Evolutionary conservation across 2,797 vertebrate species (phyloP).

Genomic region (Mallotus villosus): DNA sequence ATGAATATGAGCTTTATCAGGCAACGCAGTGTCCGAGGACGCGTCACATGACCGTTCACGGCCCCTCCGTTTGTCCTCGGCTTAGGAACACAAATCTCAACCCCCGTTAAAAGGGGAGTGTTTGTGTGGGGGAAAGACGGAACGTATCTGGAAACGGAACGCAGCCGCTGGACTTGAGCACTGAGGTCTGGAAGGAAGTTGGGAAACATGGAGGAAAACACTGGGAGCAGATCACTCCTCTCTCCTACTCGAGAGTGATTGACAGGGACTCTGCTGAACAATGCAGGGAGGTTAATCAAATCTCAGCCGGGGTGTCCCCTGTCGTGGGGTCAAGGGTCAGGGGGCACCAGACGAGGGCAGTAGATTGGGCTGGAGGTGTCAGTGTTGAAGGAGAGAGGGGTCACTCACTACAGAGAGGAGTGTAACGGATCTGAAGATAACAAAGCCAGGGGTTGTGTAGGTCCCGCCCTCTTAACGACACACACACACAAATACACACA

Average conservation of each 20-base stretch:
- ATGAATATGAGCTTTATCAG: conserved; percentile 3
- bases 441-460: conserved; percentile 39
- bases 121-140: background rate
- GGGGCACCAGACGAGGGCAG: conserved; percentile 48
- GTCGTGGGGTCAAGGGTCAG: conserved; percentile 61
- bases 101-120: background rate
- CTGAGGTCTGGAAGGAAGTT: background rate
- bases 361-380: conserved; percentile 56
- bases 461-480: conserved; percentile 22
- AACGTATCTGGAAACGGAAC: background rate
- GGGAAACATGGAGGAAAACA: background rate
- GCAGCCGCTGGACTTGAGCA: background rate
- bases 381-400: conserved; percentile 53
- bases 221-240: background rate
- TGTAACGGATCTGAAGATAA: conserved; percentile 55
- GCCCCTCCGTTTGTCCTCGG: no score
- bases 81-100: no score
- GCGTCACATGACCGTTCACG: no score
- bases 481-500: conserved; percentile 17
- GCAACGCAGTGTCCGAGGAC: background rate
- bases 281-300: conserved; percentile 69
- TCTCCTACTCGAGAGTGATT: conserved; percentile 41
- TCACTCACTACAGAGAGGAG: conserved; percentile 41
- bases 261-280: conserved; percentile 56
- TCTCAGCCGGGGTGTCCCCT: conserved; percentile 67